These are phyloP conservation scores for Tupaia tana DNA, from an alignment of 2,113 vertebrate species.

Conservation along the genomic window DNA sequence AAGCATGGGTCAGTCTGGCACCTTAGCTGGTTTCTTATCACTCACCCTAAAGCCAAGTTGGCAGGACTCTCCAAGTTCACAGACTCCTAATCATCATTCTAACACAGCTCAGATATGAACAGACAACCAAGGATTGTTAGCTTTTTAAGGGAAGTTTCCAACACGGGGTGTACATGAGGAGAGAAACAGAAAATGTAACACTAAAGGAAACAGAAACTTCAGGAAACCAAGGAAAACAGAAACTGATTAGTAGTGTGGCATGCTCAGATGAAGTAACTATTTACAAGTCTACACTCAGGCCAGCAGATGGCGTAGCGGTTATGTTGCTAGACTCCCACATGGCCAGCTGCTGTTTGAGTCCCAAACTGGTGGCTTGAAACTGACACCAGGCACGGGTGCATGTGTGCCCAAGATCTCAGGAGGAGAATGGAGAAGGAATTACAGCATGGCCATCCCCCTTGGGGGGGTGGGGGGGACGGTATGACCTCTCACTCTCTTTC, in stretches of 20 bases:
- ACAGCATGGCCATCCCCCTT: too few species aligned
- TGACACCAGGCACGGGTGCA: too few species aligned
- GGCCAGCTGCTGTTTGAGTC: too few species aligned
- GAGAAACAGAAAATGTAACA: background rate
- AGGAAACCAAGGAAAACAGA: background rate
- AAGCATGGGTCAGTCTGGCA: slow-evolving; percentile 38
- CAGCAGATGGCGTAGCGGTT: too few species aligned
- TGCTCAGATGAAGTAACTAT: background rate
- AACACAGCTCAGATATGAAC: slow-evolving; percentile 38
- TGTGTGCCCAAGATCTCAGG: too few species aligned
- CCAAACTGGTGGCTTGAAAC: too few species aligned
- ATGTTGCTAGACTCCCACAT: too few species aligned
- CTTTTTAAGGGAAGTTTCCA: background rate
- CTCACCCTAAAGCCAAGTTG: background rate
- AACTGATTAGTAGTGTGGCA: background rate
- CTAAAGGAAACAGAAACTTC: background rate
- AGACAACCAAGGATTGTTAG: background rate
- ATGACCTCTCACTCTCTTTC: too few species aligned
- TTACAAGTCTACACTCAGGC: background rate
- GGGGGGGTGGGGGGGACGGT: too few species aligned
- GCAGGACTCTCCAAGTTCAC: background rate
- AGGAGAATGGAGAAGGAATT: too few species aligned
- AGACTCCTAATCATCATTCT: slow-evolving; percentile 47
- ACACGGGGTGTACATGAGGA: background rate
- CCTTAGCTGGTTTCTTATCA: slow-evolving; percentile 8